A percentile compares a stretch with the other conserved stretches of the same genome.
These are phyloP conservation scores for Eunapius fragilis DNA, from an alignment of 37 sponge, comb jelly and placozoan species.

Conservation along the genomic window DNA sequence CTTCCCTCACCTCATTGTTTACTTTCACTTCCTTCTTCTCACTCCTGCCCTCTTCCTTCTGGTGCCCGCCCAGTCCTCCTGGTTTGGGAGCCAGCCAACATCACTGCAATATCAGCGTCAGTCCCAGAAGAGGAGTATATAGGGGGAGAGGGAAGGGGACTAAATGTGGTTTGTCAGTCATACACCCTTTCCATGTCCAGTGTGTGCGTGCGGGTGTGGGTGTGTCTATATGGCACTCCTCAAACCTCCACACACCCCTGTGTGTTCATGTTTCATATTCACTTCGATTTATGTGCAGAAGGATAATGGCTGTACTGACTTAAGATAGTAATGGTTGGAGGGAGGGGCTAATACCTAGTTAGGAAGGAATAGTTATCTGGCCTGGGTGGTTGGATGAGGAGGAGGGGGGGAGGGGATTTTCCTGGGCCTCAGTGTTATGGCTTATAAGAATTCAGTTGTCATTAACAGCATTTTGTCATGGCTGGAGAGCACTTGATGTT, in stretches of 20 bases:
- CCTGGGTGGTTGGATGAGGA: too few relatives aligned
- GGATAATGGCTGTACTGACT: too few relatives aligned
- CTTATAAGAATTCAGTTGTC: background rate
- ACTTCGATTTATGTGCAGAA: too few relatives aligned
- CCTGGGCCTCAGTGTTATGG: background rate
- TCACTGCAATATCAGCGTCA: constrained; percentile 13
- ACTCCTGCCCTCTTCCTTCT: background rate
- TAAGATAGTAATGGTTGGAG: too few relatives aligned
- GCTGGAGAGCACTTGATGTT: background rate
- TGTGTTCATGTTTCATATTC: too few relatives aligned
- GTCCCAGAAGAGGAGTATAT: background rate
- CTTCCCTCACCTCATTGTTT: too few relatives aligned
- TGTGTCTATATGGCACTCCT: background rate
- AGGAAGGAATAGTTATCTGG: too few relatives aligned
- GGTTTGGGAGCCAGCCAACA: constrained; percentile 55
- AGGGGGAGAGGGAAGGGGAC: background rate
- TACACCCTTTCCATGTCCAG: background rate
- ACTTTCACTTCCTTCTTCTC: background rate
- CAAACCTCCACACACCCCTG: background rate
- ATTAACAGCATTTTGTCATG: background rate
- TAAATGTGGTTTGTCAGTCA: background rate
- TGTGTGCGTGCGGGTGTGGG: background rate
- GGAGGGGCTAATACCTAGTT: too few relatives aligned
- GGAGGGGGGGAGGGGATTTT: too few relatives aligned
- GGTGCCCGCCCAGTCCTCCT: constrained; percentile 44